A percentile compares a stretch with the other conserved stretches of the same genome.
phyloP scores from a whole-genome alignment of 2,888 invertebrate species.

The Sacculina carcini region DNA sequence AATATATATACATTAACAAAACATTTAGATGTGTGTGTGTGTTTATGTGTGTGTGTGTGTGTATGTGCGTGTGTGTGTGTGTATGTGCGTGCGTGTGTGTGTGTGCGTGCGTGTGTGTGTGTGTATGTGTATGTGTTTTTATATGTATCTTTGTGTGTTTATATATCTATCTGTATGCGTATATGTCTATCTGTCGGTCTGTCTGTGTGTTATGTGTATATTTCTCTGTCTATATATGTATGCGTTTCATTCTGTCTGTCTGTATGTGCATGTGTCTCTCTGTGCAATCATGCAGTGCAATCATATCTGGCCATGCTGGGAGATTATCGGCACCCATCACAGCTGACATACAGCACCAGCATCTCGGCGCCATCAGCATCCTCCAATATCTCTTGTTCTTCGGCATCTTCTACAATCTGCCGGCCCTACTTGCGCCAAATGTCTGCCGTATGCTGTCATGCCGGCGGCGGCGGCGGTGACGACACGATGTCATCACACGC shows the following conservation, averaged over 20 bases:
- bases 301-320: constrained; percentile 90
- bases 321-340: constrained; percentile 25
- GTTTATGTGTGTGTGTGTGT: too few relatives aligned
- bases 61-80: background rate
- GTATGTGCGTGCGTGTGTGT: background rate
- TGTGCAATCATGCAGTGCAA: constrained; percentile 36
- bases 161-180: background rate
- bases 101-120: too few relatives aligned
- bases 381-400: too few relatives aligned
- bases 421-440: too few relatives aligned
- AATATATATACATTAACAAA: too few relatives aligned
- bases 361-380: too few relatives aligned
- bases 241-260: background rate
- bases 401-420: too few relatives aligned
- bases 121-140: background rate
- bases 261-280: constrained; percentile 6
- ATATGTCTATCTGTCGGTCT: background rate
- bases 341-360: too few relatives aligned
- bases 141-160: background rate
- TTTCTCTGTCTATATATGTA: constrained; percentile 1
- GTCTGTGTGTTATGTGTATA: background rate
- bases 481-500: too few relatives aligned
- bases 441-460: too few relatives aligned
- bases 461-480: too few relatives aligned
- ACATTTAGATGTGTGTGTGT: too few relatives aligned